These are phyloP conservation scores for Acinonyx jubatus DNA, from an alignment of 2,113 vertebrate genomes.

Conservation along the genomic window DNA sequence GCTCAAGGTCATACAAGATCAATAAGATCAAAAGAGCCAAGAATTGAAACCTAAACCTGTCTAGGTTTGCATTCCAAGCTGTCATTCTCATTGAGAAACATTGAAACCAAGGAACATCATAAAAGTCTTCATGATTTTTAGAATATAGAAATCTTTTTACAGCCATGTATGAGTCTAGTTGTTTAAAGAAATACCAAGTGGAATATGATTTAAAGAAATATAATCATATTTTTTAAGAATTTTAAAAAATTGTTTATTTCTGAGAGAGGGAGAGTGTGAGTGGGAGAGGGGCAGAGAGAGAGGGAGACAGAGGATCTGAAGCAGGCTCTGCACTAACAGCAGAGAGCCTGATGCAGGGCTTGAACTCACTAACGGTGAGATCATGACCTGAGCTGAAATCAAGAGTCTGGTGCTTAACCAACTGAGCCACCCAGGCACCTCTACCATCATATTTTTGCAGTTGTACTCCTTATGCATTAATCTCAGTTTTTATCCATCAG, in stretches of 20 bases:
- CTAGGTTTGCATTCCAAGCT: neutral
- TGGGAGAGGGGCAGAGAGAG: too few relatives aligned
- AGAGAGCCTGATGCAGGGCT: too few relatives aligned
- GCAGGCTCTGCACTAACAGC: too few relatives aligned
- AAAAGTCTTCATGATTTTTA: neutral
- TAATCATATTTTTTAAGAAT: neutral
- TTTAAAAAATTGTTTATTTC: too few relatives aligned
- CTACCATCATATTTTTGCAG: neutral
- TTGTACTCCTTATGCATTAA: neutral
- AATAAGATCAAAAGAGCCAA: neutral
- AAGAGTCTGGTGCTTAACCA: too few relatives aligned
- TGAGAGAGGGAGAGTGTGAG: too few relatives aligned
- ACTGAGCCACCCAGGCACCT: too few relatives aligned
- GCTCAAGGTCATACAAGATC: neutral
- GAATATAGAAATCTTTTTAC: neutral
- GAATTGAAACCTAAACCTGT: neutral
- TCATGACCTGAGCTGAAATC: too few relatives aligned
- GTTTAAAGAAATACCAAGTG: neutral
- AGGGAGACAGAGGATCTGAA: too few relatives aligned
- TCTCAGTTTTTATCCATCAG: neutral
- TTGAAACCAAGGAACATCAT: neutral
- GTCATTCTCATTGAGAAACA: neutral
- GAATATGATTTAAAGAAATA: neutral
- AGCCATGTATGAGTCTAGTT: neutral
- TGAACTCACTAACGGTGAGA: too few relatives aligned